phyloP scores from a whole-genome alignment of 2,113 vertebrate genomes.

The Corythoichthys intestinalis region DNA sequence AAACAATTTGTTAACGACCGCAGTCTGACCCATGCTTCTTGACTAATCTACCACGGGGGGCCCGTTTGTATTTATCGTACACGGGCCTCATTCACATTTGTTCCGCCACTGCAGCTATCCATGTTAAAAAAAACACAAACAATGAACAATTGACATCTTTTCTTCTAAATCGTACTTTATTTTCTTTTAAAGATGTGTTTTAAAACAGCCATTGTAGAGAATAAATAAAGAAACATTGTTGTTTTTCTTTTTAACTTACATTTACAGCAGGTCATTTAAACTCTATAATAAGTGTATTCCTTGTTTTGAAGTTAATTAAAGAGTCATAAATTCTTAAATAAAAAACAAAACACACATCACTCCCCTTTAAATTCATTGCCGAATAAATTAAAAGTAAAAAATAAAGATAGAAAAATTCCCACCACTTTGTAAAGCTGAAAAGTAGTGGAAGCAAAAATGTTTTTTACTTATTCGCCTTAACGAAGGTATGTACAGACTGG shows the following conservation, averaged over 20 bases:
- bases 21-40: too few species aligned
- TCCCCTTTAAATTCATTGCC: conserved; percentile 53
- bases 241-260: conserved; percentile 61
- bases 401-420: conserved; percentile 70
- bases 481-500: conserved; percentile 72
- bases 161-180: conserved; percentile 77
- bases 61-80: too few species aligned
- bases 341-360: conserved; percentile 53
- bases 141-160: conserved; percentile 7
- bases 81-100: not conserved
- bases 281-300: conserved; percentile 73
- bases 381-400: conserved; percentile 72
- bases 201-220: conserved; percentile 77
- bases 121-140: not conserved
- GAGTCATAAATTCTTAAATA: conserved; percentile 64
- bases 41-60: too few species aligned
- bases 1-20: too few species aligned
- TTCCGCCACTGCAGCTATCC: too few species aligned
- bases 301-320: conserved; percentile 56
- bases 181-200: conserved; percentile 78
- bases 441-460: conserved; percentile 66
- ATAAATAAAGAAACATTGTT: conserved; percentile 77
- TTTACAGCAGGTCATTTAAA: conserved; percentile 76
- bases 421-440: conserved; percentile 62
- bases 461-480: conserved; percentile 45